Conservation (phyloP, 2,888 invertebrate species). For the Lissocephala sabroskyi region DNA sequence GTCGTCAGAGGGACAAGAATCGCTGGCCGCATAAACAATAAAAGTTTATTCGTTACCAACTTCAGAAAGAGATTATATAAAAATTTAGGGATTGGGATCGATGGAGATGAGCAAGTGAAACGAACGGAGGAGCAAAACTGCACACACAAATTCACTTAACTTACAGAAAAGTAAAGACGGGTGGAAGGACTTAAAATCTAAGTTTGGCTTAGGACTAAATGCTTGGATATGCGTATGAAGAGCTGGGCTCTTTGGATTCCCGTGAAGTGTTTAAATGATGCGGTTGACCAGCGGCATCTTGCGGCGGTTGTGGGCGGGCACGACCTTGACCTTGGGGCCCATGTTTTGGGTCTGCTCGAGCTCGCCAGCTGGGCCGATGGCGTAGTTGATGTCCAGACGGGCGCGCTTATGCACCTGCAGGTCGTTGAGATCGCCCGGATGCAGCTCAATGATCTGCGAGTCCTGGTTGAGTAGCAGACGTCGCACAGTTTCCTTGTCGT, state of each 20-base stretch:
- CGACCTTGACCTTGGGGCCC: slow-evolving; percentile 52
- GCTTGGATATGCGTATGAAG: background rate
- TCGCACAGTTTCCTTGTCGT: slow-evolving; percentile 72
- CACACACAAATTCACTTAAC: slow-evolving; percentile 8
- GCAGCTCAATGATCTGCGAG: slow-evolving; percentile 75
- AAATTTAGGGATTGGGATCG: too few relatives aligned
- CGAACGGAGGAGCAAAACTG: too few relatives aligned
- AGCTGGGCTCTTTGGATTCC: too few relatives aligned
- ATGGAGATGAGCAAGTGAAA: too few relatives aligned
- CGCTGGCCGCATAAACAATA: background rate
- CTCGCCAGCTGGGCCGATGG: slow-evolving; percentile 73
- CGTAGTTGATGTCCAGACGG: slow-evolving; percentile 71
- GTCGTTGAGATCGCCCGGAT: slow-evolving; percentile 74
- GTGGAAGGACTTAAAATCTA: slow-evolving; percentile 28
- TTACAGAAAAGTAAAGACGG: slow-evolving; percentile 13
- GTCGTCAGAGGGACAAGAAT: slow-evolving; percentile 6
- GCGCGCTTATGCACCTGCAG: slow-evolving; percentile 70
- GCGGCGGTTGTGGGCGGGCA: slow-evolving; percentile 75
- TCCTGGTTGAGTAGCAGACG: slow-evolving; percentile 57
- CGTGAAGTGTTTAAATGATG: slow-evolving; percentile 61
- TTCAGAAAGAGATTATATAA: too few relatives aligned
- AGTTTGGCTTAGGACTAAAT: slow-evolving; percentile 29
- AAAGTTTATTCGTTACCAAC: slow-evolving; percentile 14
- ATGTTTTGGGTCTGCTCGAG: slow-evolving; percentile 65
- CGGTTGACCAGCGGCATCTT: slow-evolving; percentile 78